These are phyloP conservation scores for Lytechinus pictus DNA, from an alignment of 35 echinoderm and acorn worm genomes.

Conservation along the genomic window DNA sequence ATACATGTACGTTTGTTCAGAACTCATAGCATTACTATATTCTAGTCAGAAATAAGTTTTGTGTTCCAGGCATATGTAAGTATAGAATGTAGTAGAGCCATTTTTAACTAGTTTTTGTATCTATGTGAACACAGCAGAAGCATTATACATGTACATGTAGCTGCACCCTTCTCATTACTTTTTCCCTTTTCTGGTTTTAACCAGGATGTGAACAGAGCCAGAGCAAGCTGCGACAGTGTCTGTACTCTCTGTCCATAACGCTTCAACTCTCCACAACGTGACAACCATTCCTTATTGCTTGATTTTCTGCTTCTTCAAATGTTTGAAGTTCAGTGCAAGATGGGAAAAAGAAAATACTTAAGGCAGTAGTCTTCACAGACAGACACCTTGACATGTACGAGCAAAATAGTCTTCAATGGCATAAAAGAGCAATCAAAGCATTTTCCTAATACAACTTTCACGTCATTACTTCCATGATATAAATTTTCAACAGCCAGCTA, in stretches of 20 bases:
- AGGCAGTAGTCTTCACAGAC: not conserved
- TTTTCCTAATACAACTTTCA: too few relatives aligned
- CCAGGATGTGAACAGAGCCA: not conserved
- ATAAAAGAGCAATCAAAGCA: too few relatives aligned
- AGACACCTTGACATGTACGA: not conserved
- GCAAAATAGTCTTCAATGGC: not conserved
- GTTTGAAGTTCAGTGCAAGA: not conserved
- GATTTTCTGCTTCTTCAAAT: conserved; percentile 19
- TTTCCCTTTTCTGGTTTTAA: not conserved
- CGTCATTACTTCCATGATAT: too few relatives aligned
- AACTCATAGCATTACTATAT: too few relatives aligned
- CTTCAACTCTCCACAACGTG: conserved; percentile 9
- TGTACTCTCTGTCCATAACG: not conserved
- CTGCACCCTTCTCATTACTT: too few relatives aligned
- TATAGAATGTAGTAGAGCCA: too few relatives aligned
- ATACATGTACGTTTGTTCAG: too few relatives aligned
- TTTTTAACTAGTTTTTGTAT: too few relatives aligned
- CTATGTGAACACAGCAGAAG: not conserved
- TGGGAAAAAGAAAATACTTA: not conserved
- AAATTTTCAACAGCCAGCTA: too few relatives aligned
- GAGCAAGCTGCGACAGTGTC: not conserved
- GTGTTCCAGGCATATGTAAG: too few relatives aligned
- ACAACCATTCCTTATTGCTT: conserved; percentile 8
- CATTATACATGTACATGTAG: too few relatives aligned
- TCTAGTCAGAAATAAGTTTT: too few relatives aligned